Conservation (phyloP, 2,888 invertebrate species). For the Cacoxenus indagator region DNA sequence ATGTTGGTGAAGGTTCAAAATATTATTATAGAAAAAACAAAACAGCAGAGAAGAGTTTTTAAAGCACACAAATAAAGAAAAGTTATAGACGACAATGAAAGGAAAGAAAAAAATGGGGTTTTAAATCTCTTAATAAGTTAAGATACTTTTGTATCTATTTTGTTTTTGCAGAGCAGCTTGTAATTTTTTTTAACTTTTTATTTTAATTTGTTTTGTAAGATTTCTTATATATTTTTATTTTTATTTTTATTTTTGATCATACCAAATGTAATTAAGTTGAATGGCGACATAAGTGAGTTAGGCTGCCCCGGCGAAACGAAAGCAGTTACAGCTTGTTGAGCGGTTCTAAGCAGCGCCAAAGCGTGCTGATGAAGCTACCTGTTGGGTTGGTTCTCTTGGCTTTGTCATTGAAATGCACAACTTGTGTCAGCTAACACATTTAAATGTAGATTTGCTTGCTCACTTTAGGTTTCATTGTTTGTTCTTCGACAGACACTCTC, state of each 20-base stretch:
- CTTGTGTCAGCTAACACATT: slow-evolving; percentile 37
- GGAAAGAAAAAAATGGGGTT: too few relatives aligned
- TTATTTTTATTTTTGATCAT: slow-evolving; percentile 15
- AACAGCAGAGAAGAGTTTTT: too few relatives aligned
- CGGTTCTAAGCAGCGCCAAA: not conserved
- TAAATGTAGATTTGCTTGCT: slow-evolving; percentile 25
- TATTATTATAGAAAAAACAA: too few relatives aligned
- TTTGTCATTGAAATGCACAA: slow-evolving; percentile 43
- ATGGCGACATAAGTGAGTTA: too few relatives aligned
- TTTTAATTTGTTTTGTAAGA: slow-evolving; percentile 26
- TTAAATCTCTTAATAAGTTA: too few relatives aligned
- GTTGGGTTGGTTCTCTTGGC: slow-evolving; percentile 1
- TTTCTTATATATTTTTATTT: too few relatives aligned
- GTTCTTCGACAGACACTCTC: not conserved
- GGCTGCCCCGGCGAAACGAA: too few relatives aligned
- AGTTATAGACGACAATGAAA: too few relatives aligned
- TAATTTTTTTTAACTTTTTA: slow-evolving; percentile 34
- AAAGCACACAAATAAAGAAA: too few relatives aligned
- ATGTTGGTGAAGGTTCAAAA: too few relatives aligned
- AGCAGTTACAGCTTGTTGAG: too few relatives aligned
- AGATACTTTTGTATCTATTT: not conserved
- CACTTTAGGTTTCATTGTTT: not conserved
- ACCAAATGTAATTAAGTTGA: slow-evolving; percentile 31
- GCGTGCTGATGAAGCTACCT: slow-evolving; percentile 9
- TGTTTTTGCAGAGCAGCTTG: not conserved